Conservation (phyloP, 2,113 vertebrate genomes). For the Semnopithecus entellus region DNA sequence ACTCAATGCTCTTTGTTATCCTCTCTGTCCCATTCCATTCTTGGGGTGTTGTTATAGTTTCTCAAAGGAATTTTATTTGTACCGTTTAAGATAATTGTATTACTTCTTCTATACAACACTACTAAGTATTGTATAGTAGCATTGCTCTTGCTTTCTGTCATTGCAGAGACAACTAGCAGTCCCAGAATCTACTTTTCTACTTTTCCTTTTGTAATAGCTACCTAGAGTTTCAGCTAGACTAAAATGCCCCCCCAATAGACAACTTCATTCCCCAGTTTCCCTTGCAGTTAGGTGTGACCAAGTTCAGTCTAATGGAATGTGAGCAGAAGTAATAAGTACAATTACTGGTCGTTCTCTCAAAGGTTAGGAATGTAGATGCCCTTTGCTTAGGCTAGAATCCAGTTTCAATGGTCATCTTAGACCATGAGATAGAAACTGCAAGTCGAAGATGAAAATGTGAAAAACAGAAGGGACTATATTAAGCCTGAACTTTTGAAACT, state of each 20-base stretch:
- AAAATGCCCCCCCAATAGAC: neutral
- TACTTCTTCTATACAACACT: neutral
- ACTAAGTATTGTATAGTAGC: neutral
- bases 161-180: neutral
- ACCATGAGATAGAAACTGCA: neutral
- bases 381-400: neutral
- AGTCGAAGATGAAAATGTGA: neutral
- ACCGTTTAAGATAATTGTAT: neutral
- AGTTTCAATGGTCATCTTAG: neutral
- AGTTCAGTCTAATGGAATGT: neutral
- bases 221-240: neutral
- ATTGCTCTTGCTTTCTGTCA: neutral
- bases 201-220: neutral
- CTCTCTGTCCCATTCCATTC: neutral
- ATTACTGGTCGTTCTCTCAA: neutral
- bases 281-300: neutral
- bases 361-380: neutral
- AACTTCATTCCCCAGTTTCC: neutral
- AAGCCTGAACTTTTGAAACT: neutral
- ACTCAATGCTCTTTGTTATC: neutral
- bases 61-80: neutral
- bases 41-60: neutral
- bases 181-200: neutral
- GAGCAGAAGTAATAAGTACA: neutral
- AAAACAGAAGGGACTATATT: neutral